These are phyloP conservation scores for Romanogobio albipinnatus DNA, from an alignment of 2,113 vertebrate genomes.

Conservation along the genomic window DNA sequence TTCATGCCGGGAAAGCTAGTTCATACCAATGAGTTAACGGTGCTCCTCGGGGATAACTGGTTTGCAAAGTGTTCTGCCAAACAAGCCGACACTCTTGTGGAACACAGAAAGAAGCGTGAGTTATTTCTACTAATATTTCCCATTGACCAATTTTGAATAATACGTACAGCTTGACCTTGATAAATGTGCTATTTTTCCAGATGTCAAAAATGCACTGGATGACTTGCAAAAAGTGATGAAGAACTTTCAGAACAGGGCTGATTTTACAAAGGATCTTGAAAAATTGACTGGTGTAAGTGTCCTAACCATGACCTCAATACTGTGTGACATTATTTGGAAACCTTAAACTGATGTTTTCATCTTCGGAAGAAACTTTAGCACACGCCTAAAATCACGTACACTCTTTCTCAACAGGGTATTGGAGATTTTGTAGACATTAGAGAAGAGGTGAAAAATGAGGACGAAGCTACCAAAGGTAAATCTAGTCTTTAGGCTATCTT, in stretches of 20 bases:
- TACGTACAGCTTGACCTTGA: neutral
- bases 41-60: slow-evolving; percentile 97
- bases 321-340: neutral
- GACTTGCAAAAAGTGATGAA: slow-evolving; percentile 87
- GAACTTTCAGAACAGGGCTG: slow-evolving; percentile 89
- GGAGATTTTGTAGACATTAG: slow-evolving; percentile 89
- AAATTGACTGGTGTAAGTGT: slow-evolving; percentile 82
- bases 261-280: slow-evolving; percentile 86
- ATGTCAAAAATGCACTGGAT: slow-evolving; percentile 87
- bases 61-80: slow-evolving; percentile 95
- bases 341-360: neutral
- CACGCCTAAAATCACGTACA: neutral
- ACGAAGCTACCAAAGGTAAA: slow-evolving; percentile 80
- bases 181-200: slow-evolving; percentile 68
- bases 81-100: slow-evolving; percentile 86
- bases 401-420: slow-evolving; percentile 75
- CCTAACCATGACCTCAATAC: neutral
- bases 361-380: neutral
- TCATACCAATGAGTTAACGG: slow-evolving; percentile 93
- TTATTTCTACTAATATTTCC: slow-evolving; percentile 2
- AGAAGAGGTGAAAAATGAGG: slow-evolving; percentile 82
- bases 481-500: neutral
- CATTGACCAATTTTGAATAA: neutral
- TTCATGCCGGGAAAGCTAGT: slow-evolving; percentile 97
- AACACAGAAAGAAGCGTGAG: slow-evolving; percentile 92